Conservation (phyloP, 2,797 vertebrate genomes). For the Carcharodon carcharias region DNA sequence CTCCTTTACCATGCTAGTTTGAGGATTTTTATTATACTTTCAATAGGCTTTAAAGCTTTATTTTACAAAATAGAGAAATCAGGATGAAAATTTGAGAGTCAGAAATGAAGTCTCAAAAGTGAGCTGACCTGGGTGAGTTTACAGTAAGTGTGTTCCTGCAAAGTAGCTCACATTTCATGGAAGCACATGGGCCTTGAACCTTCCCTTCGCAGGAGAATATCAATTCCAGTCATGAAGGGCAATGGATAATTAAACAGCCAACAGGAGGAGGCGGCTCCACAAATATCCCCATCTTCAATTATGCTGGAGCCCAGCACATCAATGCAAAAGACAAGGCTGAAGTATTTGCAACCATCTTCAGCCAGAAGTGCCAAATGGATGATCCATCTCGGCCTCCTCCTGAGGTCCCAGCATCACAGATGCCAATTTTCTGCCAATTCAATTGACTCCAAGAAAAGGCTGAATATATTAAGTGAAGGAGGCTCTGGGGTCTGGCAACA, state of each 20-base stretch:
- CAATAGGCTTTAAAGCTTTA: not conserved
- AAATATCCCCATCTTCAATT: too few relatives aligned
- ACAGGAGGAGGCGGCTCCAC: too few relatives aligned
- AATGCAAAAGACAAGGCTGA: too few relatives aligned
- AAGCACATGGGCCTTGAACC: not conserved
- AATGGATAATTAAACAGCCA: not conserved
- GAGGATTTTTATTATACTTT: not conserved
- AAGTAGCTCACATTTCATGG: not conserved
- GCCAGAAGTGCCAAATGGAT: too few relatives aligned
- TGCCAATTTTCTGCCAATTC: too few relatives aligned
- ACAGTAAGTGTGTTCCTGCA: not conserved
- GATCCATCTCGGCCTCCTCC: too few relatives aligned
- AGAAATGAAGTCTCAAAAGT: not conserved
- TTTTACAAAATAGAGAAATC: not conserved
- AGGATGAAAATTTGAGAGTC: not conserved
- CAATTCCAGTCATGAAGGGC: not conserved
- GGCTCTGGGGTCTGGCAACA: too few relatives aligned
- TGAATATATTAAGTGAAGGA: too few relatives aligned
- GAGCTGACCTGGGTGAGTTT: not conserved
- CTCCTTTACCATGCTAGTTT: not conserved
- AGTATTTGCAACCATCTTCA: too few relatives aligned
- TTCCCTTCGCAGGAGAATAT: not conserved
- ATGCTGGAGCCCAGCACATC: too few relatives aligned
- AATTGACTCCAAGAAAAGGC: too few relatives aligned
- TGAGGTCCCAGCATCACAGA: too few relatives aligned